Evolutionary conservation across 2,888 invertebrate genomes (phyloP).

Genomic region (Apotomis betuletana): DNA sequence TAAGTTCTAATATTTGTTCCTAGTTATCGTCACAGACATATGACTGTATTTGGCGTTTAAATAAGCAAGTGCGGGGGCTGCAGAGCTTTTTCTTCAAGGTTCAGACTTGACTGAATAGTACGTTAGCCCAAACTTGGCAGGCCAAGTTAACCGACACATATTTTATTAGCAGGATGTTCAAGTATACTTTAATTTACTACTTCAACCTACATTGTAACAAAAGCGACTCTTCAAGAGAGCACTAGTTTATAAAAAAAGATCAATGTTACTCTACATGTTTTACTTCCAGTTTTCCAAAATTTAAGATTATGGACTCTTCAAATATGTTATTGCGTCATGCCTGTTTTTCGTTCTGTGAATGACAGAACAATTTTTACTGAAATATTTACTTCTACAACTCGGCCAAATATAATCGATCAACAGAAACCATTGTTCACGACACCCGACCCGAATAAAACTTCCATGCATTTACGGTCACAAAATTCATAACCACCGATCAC

Average conservation of each 20-base stretch:
- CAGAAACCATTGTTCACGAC: not conserved
- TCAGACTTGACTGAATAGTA: conserved; percentile 58
- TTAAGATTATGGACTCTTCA: too few species aligned
- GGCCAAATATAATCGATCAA: not conserved
- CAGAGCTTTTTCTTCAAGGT: conserved; percentile 55
- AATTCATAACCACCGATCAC: conserved; percentile 40
- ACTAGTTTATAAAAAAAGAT: too few species aligned
- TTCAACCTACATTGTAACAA: conserved; percentile 46
- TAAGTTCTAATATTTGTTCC: too few species aligned
- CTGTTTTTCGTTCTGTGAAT: not conserved
- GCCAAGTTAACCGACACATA: conserved; percentile 57
- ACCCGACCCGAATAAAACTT: not conserved
- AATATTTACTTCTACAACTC: too few species aligned
- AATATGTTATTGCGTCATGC: too few species aligned
- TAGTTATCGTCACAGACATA: too few species aligned
- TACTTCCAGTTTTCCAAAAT: not conserved
- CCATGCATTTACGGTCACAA: conserved; percentile 23
- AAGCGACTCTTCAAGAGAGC: too few species aligned
- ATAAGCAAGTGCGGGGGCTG: conserved; percentile 47
- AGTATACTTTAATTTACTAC: conserved; percentile 53
- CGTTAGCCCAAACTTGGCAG: conserved; percentile 58
- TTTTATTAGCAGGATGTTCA: conserved; percentile 60
- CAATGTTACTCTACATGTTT: too few species aligned
- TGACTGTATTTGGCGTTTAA: too few species aligned
- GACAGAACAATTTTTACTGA: too few species aligned